Evolutionary conservation across 2,113 vertebrate species (phyloP).

Genomic region (Phylloscopus whistleri): DNA sequence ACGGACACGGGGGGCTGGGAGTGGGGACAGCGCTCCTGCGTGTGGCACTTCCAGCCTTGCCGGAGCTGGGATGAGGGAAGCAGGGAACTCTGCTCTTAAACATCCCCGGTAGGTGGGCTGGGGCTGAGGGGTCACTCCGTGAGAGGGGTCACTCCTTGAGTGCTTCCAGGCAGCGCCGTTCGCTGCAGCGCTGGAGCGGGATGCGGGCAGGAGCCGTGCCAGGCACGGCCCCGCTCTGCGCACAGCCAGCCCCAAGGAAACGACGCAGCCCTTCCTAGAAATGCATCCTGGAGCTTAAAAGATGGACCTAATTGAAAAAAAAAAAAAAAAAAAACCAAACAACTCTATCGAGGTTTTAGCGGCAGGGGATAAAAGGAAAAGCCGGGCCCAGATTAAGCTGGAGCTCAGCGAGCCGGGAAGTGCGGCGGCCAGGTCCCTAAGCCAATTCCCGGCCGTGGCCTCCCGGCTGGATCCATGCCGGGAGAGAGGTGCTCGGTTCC

Average conservation of each 20-base stretch:
- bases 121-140: neutral
- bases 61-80: neutral
- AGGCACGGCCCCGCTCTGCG: constrained; percentile 4
- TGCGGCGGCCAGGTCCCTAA: neutral
- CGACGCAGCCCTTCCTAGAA: constrained; percentile 44
- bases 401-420: neutral
- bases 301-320: constrained; percentile 27
- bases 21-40: neutral
- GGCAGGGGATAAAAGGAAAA: constrained; percentile 44
- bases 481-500: neutral
- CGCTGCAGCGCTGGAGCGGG: neutral
- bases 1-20: neutral
- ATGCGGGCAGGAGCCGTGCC: constrained; percentile 26
- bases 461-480: neutral
- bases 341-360: neutral
- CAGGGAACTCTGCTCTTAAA: neutral
- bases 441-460: neutral
- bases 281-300: neutral
- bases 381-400: constrained; percentile 31
- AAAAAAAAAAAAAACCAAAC: neutral
- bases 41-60: neutral
- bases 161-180: neutral
- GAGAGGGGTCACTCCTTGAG: neutral
- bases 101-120: neutral
- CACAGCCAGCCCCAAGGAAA: neutral